phyloP scores from a whole-genome alignment of 2,113 vertebrate genomes.

The Lichenostomus cassidix region DNA sequence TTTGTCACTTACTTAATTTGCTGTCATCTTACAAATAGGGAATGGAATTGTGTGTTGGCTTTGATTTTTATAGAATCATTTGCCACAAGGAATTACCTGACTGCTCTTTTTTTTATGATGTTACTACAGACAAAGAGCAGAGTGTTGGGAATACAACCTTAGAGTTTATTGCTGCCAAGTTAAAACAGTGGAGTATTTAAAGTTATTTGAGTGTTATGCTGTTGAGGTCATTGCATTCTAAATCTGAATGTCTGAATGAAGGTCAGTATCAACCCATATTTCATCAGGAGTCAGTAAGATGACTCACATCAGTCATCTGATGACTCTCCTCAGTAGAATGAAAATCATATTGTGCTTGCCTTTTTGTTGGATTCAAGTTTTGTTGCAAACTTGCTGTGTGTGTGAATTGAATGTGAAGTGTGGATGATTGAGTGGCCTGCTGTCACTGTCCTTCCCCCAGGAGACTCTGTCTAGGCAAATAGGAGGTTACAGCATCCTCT shows the following conservation, averaged over 20 bases:
- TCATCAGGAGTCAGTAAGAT: not conserved
- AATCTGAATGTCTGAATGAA: constrained; percentile 28
- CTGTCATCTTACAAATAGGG: not conserved
- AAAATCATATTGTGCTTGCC: not conserved
- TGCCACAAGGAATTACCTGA: not conserved
- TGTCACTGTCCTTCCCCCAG: not conserved
- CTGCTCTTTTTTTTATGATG: not conserved
- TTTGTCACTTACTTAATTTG: not conserved
- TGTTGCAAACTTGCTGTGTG: not conserved
- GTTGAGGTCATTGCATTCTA: not conserved
- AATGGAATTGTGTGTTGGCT: not conserved
- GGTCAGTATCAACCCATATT: constrained; percentile 5
- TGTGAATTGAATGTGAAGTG: not conserved
- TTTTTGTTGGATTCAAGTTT: not conserved
- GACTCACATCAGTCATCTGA: constrained; percentile 5
- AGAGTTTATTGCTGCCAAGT: not conserved
- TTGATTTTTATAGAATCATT: not conserved
- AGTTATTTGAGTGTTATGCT: not conserved
- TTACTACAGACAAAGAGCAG: not conserved
- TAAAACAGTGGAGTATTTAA: not conserved
- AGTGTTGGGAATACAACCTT: not conserved
- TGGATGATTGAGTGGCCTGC: not conserved
- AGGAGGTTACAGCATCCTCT: not conserved
- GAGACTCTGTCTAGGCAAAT: not conserved
- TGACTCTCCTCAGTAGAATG: not conserved